Evolutionary conservation across 2,888 invertebrate genomes (phyloP).

Genomic region (Platycheirus albimanus): DNA sequence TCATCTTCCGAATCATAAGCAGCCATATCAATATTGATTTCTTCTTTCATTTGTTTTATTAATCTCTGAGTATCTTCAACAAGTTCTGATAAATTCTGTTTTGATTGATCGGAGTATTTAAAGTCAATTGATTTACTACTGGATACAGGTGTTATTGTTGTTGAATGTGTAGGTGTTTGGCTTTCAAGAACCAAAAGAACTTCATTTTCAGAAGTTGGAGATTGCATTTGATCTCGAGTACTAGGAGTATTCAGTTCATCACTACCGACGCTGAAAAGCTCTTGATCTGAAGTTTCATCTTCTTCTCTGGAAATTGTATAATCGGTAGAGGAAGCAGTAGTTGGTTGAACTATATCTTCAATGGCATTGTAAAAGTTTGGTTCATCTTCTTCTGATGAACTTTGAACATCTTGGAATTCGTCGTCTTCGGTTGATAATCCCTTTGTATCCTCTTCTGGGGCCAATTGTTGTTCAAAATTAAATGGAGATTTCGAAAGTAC

Average conservation of each 20-base stretch:
- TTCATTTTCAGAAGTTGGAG: conserved; percentile 76
- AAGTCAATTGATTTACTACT: conserved; percentile 78
- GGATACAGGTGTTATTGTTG: conserved; percentile 76
- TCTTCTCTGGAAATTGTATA: conserved; percentile 43
- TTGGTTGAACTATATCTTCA: conserved; percentile 33
- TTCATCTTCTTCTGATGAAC: conserved; percentile 76
- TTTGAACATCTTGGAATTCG: conserved; percentile 78
- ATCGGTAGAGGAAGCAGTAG: neutral
- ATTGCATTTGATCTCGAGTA: conserved; percentile 69
- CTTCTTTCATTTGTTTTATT: conserved; percentile 87
- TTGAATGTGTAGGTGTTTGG: conserved; percentile 26
- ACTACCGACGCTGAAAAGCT: conserved; percentile 78
- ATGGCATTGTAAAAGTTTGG: conserved; percentile 59
- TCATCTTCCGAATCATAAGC: conserved; percentile 83
- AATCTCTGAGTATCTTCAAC: conserved; percentile 86
- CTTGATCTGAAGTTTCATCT: conserved; percentile 77
- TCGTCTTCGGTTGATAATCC: conserved; percentile 74
- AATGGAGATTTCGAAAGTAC: neutral
- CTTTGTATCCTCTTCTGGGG: neutral
- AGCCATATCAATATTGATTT: conserved; percentile 86
- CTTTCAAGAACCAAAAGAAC: conserved; percentile 75
- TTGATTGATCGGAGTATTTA: conserved; percentile 79
- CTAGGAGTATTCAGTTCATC: conserved; percentile 71
- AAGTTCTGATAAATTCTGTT: conserved; percentile 83
- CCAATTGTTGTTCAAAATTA: conserved; percentile 3